phyloP scores from a whole-genome alignment of 2,888 invertebrate species.

The Sarcophaga subvicina region DNA sequence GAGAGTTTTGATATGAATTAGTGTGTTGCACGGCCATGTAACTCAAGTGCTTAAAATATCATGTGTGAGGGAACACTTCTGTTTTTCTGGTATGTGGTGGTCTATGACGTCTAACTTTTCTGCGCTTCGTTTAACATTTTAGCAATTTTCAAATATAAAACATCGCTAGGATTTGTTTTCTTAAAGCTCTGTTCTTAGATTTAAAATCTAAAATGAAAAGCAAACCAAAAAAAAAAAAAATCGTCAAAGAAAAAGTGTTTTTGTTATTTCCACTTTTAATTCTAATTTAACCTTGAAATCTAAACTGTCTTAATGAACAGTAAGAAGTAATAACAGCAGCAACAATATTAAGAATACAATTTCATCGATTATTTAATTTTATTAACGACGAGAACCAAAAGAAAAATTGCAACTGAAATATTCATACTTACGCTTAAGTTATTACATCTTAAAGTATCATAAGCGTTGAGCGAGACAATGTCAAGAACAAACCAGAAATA shows the following conservation, averaged over 20 bases:
- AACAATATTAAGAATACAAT: background rate
- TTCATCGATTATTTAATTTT: background rate
- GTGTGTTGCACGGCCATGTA: too few relatives aligned
- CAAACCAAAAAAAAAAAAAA: background rate
- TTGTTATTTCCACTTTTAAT: conserved; percentile 42
- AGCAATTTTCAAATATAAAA: background rate
- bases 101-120: conserved; percentile 34
- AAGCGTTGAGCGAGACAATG: conserved; percentile 61
- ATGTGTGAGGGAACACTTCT: background rate
- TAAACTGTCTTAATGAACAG: conserved; percentile 37
- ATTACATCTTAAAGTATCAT: conserved; percentile 44
- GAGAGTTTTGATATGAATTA: too few relatives aligned
- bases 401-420: conserved; percentile 2
- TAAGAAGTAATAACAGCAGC: background rate
- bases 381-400: conserved; percentile 11
- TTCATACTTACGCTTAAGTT: conserved; percentile 8
- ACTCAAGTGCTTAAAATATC: too few relatives aligned
- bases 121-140: background rate
- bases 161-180: background rate
- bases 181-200: too few relatives aligned
- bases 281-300: conserved; percentile 57
- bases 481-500: conserved; percentile 65
- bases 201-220: conserved; percentile 9
- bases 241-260: too few relatives aligned
- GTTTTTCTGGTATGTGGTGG: conserved; percentile 19